phyloP scores from a whole-genome alignment of 2,113 vertebrate species.

The Heterocephalus glaber region DNA sequence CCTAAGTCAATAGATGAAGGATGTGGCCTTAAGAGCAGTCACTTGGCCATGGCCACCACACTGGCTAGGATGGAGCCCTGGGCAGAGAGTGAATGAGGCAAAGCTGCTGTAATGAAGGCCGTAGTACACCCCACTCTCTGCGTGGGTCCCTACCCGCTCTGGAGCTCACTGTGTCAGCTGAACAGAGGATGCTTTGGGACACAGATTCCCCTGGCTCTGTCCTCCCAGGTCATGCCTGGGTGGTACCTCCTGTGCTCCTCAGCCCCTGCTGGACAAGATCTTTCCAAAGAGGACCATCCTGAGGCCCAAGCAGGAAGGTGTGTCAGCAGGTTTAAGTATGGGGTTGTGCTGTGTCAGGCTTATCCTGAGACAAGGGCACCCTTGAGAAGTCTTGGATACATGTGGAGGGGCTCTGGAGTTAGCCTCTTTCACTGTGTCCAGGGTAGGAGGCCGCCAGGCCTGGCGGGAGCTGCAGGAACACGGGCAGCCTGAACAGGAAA shows the following conservation, averaged over 20 bases:
- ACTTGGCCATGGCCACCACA: background rate
- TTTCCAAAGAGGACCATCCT: background rate
- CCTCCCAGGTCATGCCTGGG: too few species aligned
- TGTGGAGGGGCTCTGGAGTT: background rate
- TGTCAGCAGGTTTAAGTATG: fast-evolving
- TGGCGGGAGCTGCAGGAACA: background rate
- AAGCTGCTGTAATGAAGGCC: background rate
- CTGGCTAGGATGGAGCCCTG: background rate
- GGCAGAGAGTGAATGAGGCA: background rate
- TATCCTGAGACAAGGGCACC: background rate
- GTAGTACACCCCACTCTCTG: background rate
- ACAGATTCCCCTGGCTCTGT: background rate
- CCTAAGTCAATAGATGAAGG: background rate
- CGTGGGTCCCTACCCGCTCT: fast-evolving
- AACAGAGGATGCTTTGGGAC: background rate
- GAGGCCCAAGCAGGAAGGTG: background rate
- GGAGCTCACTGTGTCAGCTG: fast-evolving
- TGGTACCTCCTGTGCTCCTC: too few species aligned
- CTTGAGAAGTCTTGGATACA: background rate
- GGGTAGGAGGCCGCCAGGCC: background rate
- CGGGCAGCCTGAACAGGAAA: constrained; percentile 59
- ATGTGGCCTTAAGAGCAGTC: background rate
- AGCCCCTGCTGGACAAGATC: background rate
- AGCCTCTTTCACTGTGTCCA: background rate
- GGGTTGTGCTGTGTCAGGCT: too few species aligned